phyloP scores from a whole-genome alignment of 2,888 invertebrate genomes.

The Papilio gigon region DNA sequence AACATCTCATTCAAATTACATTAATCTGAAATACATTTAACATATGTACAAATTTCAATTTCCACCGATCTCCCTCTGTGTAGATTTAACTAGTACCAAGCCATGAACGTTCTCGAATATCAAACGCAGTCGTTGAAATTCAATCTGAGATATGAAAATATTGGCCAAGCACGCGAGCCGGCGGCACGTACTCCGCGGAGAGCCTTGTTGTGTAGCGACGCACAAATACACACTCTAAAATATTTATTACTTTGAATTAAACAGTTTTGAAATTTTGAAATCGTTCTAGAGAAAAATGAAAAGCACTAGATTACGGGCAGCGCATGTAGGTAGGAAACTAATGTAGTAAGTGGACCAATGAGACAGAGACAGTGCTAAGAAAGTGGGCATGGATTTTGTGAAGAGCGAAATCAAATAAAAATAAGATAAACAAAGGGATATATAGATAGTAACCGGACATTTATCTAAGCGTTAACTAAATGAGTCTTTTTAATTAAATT shows the following conservation, averaged over 20 bases:
- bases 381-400: too few species aligned
- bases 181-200: constrained; percentile 1
- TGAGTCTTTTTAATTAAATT: not conserved
- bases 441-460: too few species aligned
- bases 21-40: not conserved
- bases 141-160: constrained; percentile 23
- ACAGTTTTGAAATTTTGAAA: not conserved
- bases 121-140: constrained; percentile 16
- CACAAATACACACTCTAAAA: not conserved
- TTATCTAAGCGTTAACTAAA: not conserved
- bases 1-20: not conserved
- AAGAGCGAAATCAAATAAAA: too few species aligned
- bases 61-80: not conserved
- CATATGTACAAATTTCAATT: not conserved
- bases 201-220: constrained; percentile 6
- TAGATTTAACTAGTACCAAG: not conserved
- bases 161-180: constrained; percentile 3
- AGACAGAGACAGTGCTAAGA: too few species aligned
- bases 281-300: too few species aligned
- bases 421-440: too few species aligned
- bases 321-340: too few species aligned
- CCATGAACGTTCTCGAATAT: constrained; percentile 8
- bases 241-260: not conserved
- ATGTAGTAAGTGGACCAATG: too few species aligned
- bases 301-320: too few species aligned